Evolutionary conservation across 2,797 vertebrate species (phyloP), one percentile per base, ranked within the genome.

Genomic region (Columba guinea): DNA sequence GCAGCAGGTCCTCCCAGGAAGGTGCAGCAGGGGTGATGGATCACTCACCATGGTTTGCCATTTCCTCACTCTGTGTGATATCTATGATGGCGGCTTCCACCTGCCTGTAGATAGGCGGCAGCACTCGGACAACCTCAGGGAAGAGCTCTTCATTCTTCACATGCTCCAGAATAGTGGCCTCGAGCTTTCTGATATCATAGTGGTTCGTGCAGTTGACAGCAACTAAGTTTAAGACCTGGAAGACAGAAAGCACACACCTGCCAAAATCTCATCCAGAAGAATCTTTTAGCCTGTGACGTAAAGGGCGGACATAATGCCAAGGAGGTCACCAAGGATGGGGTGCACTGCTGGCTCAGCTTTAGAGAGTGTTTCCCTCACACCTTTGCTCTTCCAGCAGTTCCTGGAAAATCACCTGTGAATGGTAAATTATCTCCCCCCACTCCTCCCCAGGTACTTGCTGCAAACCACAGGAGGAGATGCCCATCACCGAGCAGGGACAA

Each of bases 21-120:
- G 44, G 73, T 3, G 0, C 1, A 1, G 39, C 3, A 5, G 64
- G 24, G n/a, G 6, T 24, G 51, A 55, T 9, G 46, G 82, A 44
- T 32, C 16, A 78, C 97, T 96, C 82, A 98, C 98, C 98, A 15
- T 98, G 97, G n/a, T 87, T 67, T 27, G 98, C 96, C 87, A 97
- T 49, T 81, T 97, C 87, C 58, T 97, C 55, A 0, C 90, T 83
- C 85, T 75, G 35, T 9, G 96, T 76, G 2, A 97, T 95, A 5
- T 34, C 93, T 24, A 95, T 37, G 5, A 98, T 97, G 80, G 96
- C 96, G 53, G 94, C 90, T 93, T 98, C 98, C 73, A 98, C 98
- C 28, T 94, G 92, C 80, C 97, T 94, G 73, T 97, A 98, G 64
- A 96, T 5, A 3, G 94, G 94, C 0, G 97, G 98, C 55, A 98